Conservation (phyloP, 35 echinoderm and acorn worm species). For the Patiria miniata region DNA sequence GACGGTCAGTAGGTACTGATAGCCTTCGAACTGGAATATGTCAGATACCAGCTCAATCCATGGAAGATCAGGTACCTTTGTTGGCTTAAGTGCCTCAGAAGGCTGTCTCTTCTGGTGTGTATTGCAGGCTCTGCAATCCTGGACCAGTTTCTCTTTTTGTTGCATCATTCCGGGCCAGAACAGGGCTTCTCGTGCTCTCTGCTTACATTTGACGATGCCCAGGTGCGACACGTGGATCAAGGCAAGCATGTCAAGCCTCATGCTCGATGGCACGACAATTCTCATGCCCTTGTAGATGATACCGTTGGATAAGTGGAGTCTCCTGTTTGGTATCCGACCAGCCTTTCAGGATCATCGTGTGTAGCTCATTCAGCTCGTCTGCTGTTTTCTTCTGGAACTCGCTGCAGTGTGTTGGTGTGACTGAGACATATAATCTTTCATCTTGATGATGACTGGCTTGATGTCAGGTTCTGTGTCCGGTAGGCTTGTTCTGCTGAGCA, state of each 20-base stretch:
- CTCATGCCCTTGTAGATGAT: conserved; percentile 40
- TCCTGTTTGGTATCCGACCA: no score
- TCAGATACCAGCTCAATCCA: no score
- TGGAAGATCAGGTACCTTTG: conserved; percentile 25
- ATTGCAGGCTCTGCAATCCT: conserved; percentile 50
- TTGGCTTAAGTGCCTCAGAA: conserved; percentile 42
- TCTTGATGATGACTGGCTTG: conserved; percentile 39
- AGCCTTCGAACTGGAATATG: no score
- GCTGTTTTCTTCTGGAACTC: conserved; percentile 46
- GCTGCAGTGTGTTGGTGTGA: conserved; percentile 26
- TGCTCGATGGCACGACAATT: conserved; percentile 44
- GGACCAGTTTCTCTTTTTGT: conserved; percentile 46
- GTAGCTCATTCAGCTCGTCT: no score
- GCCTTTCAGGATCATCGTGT: conserved; percentile 61
- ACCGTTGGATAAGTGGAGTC: conserved; percentile 64
- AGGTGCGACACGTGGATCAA: conserved; percentile 56
- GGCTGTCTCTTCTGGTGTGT: conserved; percentile 25
- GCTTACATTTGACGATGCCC: conserved; percentile 68
- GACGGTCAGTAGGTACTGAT: no score
- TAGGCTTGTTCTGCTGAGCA: conserved; percentile 48
- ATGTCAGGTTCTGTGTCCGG: conserved; percentile 24
- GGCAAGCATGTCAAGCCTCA: conserved; percentile 46
- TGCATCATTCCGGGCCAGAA: conserved; percentile 69
- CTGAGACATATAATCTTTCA: conserved; percentile 47
- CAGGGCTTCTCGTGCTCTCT: conserved; percentile 49